A percentile compares a stretch with the other conserved stretches of the same genome.
These are phyloP conservation scores for Ellobius talpinus DNA, from an alignment of 2,113 vertebrate species.

Conservation along the genomic window DNA sequence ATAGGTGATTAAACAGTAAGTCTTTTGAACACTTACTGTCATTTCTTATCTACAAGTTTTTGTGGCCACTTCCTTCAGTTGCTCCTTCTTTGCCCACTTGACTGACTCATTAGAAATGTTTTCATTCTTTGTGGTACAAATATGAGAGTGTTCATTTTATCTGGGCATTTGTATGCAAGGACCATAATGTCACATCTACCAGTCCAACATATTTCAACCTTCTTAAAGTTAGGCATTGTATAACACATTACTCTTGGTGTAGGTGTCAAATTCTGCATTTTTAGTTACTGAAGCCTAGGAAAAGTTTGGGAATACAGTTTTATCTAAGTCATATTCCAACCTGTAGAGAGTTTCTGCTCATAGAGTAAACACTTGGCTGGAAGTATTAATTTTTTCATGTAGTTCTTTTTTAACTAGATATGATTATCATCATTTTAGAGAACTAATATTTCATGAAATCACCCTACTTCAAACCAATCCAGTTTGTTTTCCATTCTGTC, in stretches of 20 bases:
- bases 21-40: neutral
- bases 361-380: neutral
- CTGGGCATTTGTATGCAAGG: neutral
- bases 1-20: no score
- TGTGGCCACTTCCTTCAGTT: neutral
- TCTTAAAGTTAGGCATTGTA: neutral
- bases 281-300: neutral
- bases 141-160: neutral
- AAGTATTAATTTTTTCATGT: constrained; percentile 42
- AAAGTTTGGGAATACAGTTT: constrained; percentile 10
- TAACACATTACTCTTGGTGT: neutral
- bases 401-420: constrained; percentile 26
- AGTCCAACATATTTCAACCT: neutral
- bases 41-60: neutral
- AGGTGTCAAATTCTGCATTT: constrained; percentile 15
- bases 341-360: constrained; percentile 18
- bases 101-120: constrained; percentile 40
- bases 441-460: constrained; percentile 47
- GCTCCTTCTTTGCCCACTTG: neutral
- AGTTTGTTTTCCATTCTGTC: neutral
- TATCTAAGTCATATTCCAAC: neutral
- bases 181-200: neutral
- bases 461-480: neutral
- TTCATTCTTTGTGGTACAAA: neutral
- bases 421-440: constrained; percentile 44